Conservation (phyloP, 2,888 invertebrate genomes). For the Horisme vitalbata region DNA sequence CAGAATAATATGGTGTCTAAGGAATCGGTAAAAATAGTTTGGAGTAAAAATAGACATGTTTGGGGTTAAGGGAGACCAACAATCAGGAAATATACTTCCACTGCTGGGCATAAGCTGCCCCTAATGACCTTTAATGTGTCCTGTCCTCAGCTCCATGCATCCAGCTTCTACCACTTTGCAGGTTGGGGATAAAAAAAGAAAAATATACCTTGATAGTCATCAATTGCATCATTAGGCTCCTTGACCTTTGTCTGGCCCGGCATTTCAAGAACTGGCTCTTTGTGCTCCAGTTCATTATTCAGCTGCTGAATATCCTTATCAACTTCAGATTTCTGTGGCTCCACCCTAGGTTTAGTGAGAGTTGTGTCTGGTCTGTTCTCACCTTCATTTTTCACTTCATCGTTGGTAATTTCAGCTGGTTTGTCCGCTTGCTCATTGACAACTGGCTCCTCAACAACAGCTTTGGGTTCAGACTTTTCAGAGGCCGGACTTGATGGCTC, state of each 20-base stretch:
- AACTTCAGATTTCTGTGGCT: conserved; percentile 14
- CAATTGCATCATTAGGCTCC: conserved; percentile 21
- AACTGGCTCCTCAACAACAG: conserved; percentile 12
- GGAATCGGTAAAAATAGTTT: too few relatives aligned
- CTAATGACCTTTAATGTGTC: too few relatives aligned
- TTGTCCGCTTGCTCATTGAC: conserved; percentile 12
- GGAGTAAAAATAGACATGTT: too few relatives aligned
- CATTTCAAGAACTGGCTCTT: conserved; percentile 38
- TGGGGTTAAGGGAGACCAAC: too few relatives aligned
- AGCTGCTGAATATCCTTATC: conserved; percentile 18
- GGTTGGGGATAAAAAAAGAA: too few relatives aligned
- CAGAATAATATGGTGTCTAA: too few relatives aligned
- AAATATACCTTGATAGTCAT: conserved; percentile 46
- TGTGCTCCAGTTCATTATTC: conserved; percentile 30
- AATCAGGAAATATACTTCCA: too few relatives aligned
- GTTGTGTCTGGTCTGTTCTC: conserved; percentile 6
- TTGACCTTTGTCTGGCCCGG: conserved; percentile 30
- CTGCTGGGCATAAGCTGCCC: too few relatives aligned
- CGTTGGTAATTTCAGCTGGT: not conserved
- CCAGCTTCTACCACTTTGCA: too few relatives aligned
- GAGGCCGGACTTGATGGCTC: conserved; percentile 9
- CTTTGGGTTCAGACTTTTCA: conserved; percentile 6
- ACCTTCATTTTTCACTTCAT: conserved; percentile 9
- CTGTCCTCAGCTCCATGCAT: too few relatives aligned
- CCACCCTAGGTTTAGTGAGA: conserved; percentile 19